Evolutionary conservation across 2,888 invertebrate species (phyloP).

Genomic region (Trichacis sp.): DNA sequence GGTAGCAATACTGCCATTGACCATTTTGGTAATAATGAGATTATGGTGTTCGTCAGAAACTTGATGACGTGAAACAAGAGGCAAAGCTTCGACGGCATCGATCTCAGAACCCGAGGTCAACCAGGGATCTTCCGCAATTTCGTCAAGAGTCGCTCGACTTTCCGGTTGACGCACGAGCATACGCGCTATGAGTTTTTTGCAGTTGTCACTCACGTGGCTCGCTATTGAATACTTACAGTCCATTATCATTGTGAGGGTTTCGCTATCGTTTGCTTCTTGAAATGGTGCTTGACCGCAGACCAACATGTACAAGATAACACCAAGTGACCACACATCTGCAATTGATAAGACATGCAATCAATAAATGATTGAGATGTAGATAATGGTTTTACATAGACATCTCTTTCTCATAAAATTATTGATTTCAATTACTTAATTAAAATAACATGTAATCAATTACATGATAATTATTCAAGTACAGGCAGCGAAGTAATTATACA

Average conservation of each 20-base stretch:
- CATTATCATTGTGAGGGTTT: constrained; percentile 99
- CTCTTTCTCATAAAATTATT: no score
- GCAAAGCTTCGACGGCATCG: constrained; percentile 75
- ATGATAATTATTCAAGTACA: no score
- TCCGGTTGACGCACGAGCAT: constrained; percentile 96
- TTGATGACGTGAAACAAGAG: constrained; percentile 89
- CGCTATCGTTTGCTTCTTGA: constrained; percentile 99
- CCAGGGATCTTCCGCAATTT: constrained; percentile 92
- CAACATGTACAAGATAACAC: constrained; percentile 98
- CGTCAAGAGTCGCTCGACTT: constrained; percentile 86
- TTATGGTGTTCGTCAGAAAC: constrained; percentile 92
- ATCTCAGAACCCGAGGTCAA: constrained; percentile 72
- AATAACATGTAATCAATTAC: no score
- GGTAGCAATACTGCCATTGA: constrained; percentile 92
- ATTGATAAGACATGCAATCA: background rate
- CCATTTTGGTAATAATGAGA: constrained; percentile 94
- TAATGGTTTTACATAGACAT: no score
- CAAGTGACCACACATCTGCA: constrained; percentile 96
- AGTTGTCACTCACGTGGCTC: constrained; percentile 85
- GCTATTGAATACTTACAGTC: constrained; percentile 98
- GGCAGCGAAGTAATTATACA: no score
- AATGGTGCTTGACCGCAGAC: constrained; percentile 98
- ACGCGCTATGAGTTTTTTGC: constrained; percentile 88
- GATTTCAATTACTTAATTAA: no score
- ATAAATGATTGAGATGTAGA: no score